Base-by-base conservation (phyloP, 2,113 vertebrate genomes). In the Antechinus flavipes region DNA sequence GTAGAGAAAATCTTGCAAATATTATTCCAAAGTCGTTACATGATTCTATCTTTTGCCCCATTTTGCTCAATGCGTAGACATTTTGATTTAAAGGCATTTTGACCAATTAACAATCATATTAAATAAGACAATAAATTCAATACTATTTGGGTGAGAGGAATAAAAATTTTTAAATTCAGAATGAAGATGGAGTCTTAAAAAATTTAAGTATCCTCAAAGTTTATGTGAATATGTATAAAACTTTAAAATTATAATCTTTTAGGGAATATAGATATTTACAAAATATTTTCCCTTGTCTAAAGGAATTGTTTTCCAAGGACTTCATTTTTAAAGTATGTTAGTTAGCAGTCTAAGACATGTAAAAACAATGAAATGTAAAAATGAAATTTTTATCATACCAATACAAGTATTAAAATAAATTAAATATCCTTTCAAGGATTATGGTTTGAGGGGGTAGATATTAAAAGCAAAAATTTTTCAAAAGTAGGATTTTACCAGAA, bases 41-140 rank as follows among this genome's bases (percentile, higher is more conserved):
- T 61, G 27, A 26, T 2, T 30, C 58, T 61, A 12, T 61, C 27
- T 30, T 61, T 61, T 61, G 10, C 58, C 8, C 58, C 58, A 30
- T 61, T 0, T 61, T 26, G 25, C 94, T 95, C 26, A 68, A 94
- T 8, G 61, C 16, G 50, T n/a, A 9, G 14, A 42, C 24, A 35
- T 7, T 50, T 58, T 90, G 2, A 93, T 96, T 94, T 95, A 93
- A 97, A 91, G 30, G 93, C 0, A 6, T 89, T 56, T 54, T 42
- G 0, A 54, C 68, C n/a, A 54, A 90, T 93, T 92, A 23, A 55
- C 52, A 94, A 22, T 52, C 23, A 93, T 2, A 89, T 56, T 90
- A 58, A 96, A 94, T 42, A 89, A 90, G 89, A 91, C 0, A 84
- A 56, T 94, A 94, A 95, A 8, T 16, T 91, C 95, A 26, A 94